Conservation (phyloP, 2,888 invertebrate species). For the Coremacera marginata region DNA sequence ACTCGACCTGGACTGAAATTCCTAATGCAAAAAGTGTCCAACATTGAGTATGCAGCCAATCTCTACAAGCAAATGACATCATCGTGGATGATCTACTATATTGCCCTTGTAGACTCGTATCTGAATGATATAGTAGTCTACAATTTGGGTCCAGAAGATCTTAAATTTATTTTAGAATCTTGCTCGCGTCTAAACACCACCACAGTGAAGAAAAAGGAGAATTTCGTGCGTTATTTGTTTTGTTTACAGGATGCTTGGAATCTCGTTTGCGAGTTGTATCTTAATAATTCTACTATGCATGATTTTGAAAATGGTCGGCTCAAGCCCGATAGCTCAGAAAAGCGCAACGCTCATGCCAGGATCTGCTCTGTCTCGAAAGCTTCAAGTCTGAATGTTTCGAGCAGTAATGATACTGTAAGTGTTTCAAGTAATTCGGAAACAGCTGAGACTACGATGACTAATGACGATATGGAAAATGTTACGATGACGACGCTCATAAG, state of each 20-base stretch:
- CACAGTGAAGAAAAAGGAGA: conserved; percentile 71
- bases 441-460: conserved; percentile 35
- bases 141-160: conserved; percentile 73
- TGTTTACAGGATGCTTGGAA: conserved; percentile 76
- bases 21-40: conserved; percentile 91
- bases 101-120: conserved; percentile 87
- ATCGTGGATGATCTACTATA: conserved; percentile 90
- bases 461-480: conserved; percentile 64
- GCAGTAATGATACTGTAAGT: conserved; percentile 53
- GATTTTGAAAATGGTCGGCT: conserved; percentile 64
- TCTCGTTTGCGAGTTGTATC: conserved; percentile 73
- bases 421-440: conserved; percentile 52
- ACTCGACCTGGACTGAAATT: conserved; percentile 92
- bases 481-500: conserved; percentile 69
- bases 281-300: conserved; percentile 69
- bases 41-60: conserved; percentile 87
- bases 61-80: conserved; percentile 93
- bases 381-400: conserved; percentile 57
- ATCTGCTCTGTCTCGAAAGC: conserved; percentile 48
- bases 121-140: conserved; percentile 78
- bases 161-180: conserved; percentile 76
- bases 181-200: conserved; percentile 72
- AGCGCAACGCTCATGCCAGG: conserved; percentile 45
- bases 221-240: conserved; percentile 74
- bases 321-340: conserved; percentile 44